These are phyloP conservation scores for Ciconia stormi DNA, from an alignment of 2,113 vertebrate genomes.

Conservation along the genomic window DNA sequence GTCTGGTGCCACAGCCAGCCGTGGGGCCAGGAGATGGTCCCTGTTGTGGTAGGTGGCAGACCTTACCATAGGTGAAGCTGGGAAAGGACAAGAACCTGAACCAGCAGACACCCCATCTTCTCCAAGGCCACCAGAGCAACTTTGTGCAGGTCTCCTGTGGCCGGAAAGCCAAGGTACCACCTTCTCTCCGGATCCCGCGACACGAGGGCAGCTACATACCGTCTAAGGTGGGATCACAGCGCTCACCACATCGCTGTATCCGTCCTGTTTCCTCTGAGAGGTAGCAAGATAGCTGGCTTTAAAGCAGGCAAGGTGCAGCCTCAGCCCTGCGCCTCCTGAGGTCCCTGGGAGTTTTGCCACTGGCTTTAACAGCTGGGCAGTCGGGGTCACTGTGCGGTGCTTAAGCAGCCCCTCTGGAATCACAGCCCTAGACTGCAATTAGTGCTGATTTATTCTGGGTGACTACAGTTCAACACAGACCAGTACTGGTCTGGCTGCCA, in stretches of 20 bases:
- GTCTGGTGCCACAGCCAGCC: background rate
- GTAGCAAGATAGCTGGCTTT: background rate
- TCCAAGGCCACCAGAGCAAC: background rate
- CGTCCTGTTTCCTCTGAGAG: background rate
- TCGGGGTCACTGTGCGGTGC: background rate
- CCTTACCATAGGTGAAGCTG: background rate
- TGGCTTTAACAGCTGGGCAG: background rate
- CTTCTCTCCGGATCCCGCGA: background rate
- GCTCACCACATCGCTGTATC: background rate
- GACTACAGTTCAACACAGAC: conserved; percentile 60
- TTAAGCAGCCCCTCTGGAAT: conserved; percentile 44
- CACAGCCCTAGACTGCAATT: conserved; percentile 53
- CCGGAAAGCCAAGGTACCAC: background rate
- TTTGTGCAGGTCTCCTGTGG: background rate
- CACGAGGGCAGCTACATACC: accelerated
- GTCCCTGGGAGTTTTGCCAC: background rate
- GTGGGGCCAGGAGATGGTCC: background rate
- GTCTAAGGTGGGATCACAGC: background rate
- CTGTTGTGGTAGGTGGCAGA: background rate
- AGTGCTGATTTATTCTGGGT: conserved; percentile 69
- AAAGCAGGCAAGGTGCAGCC: background rate
- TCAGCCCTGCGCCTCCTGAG: background rate
- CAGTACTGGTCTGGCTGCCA: conserved; percentile 59
- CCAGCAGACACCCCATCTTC: background rate
- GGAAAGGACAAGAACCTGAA: background rate